Percentiles rank a stretch among this genome's conserved stretches.
These are phyloP conservation scores for Aphelinus atriplicis DNA, from an alignment of 1,140 invertebrate genomes.

Conservation along the genomic window DNA sequence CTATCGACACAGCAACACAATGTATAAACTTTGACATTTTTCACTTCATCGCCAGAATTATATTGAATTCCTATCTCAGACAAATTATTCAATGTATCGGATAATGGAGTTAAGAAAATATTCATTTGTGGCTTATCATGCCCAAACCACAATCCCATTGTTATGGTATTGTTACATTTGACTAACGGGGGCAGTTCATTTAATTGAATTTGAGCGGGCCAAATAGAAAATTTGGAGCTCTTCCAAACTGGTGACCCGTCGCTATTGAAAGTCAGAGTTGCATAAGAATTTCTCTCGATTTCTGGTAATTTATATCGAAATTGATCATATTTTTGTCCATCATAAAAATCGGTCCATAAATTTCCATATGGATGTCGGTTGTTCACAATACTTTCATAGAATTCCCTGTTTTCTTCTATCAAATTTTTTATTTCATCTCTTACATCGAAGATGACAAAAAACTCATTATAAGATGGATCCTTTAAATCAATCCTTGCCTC, in stretches of 20 bases:
- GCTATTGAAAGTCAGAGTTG: slow-evolving; percentile 17
- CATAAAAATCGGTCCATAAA: no score
- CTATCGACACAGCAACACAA: slow-evolving; percentile 5
- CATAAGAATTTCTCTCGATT: background rate
- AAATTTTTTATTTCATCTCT: no score
- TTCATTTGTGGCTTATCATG: slow-evolving; percentile 16
- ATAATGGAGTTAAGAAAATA: slow-evolving; percentile 1
- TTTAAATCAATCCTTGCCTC: no score
- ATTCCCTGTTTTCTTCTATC: no score
- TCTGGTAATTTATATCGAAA: no score
- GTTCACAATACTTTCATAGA: no score
- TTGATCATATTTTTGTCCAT: no score
- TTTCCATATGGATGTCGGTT: no score
- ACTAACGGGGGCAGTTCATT: slow-evolving; percentile 15
- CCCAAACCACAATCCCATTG: slow-evolving; percentile 20
- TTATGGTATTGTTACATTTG: slow-evolving; percentile 4
- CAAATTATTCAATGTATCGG: background rate
- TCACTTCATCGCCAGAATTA: background rate
- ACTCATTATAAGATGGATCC: no score
- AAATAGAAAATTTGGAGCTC: background rate
- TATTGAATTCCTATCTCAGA: background rate
- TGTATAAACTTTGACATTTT: background rate
- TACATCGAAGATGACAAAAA: no score
- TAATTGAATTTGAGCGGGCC: background rate
- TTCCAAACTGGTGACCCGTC: slow-evolving; percentile 11